A percentile compares a stretch with the other conserved stretches of the same genome.
These are phyloP conservation scores for Esox lucius DNA, from an alignment of 2,797 vertebrate genomes.

Conservation along the genomic window DNA sequence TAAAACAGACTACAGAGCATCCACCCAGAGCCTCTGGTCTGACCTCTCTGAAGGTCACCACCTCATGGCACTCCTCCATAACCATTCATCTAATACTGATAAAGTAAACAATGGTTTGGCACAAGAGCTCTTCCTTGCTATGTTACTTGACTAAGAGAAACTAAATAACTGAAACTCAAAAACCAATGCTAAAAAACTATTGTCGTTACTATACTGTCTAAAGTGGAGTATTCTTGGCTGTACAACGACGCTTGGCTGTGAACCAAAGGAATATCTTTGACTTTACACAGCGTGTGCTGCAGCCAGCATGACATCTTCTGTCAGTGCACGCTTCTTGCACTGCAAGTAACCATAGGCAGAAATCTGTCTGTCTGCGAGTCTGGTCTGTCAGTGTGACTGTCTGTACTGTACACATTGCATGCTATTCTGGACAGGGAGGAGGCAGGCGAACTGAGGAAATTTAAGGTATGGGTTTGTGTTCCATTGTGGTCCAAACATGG, in stretches of 20 bases:
- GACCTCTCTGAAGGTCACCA: neutral
- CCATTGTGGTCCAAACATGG: neutral
- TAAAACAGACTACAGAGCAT: too few species aligned
- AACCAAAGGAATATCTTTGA: neutral
- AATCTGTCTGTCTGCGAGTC: neutral
- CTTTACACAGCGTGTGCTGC: conserved; percentile 15
- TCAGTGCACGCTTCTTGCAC: conserved; percentile 8
- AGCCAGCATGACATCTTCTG: conserved; percentile 12
- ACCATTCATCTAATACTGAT: neutral
- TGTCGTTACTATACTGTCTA: neutral
- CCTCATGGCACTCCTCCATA: neutral
- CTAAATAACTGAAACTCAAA: neutral
- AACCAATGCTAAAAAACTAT: neutral
- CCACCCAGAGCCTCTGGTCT: neutral
- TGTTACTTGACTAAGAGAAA: neutral
- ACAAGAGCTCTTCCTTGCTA: neutral
- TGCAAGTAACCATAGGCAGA: neutral
- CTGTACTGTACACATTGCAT: neutral
- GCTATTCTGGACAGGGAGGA: neutral
- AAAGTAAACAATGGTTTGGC: neutral
- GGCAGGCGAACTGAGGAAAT: neutral
- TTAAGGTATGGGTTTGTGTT: neutral
- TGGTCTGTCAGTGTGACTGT: too few species aligned
- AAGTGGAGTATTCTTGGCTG: neutral
- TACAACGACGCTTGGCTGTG: neutral